Base-by-base conservation (phyloP, 2,113 vertebrate genomes). In the Rana temporaria region DNA sequence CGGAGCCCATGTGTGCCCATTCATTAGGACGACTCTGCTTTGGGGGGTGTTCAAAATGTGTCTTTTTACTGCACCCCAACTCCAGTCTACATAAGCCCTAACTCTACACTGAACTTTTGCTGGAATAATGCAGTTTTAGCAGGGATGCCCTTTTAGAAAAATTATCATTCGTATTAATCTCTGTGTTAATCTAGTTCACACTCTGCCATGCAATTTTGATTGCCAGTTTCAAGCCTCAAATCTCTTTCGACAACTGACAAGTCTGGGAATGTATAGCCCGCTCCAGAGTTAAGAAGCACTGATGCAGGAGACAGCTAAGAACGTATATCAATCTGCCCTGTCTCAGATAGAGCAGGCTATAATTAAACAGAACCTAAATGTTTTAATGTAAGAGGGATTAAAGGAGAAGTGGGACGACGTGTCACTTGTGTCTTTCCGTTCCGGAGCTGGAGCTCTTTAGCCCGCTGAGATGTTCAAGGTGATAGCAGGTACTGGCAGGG, bases 401-500 rank as follows among this genome's bases (percentile, higher is more conserved):
- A 75, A 59, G 19, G 30, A 62, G 34, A 59, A 59, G 55, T 38
- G 14, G 56, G 56, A 38, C 32, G 22, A 55, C 48, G 24, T 76
- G 34, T 78, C 62, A 67, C 62, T 53, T 81, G 62, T 81, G 69
- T 73, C 24, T 48, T 63, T 55, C 8, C 34, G 53, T 79, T 56
- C 24, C 15, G 26, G 60, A 65, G 57, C 62, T 63, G 34, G n/a
- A 52, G 22, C 18, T 34, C 56, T 64, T 71, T 48, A 53, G 68
- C 17, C 55, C 32, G 65, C 20, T n/a, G 30, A 26, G 24, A 52
- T 67, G 70, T 34, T 74, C 71, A 83, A 83, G 81, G 63, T 83
- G 71, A 76, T 59, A 68, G 63, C 30, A 67, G n/a, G 42, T 59
- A 67, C 53, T 83, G 81, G 81, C 71, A 83, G 34, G 53, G 76